These are phyloP conservation scores for Heliopora coerulea DNA, from an alignment of 92 coral and sea anemone species.

Conservation along the genomic window DNA sequence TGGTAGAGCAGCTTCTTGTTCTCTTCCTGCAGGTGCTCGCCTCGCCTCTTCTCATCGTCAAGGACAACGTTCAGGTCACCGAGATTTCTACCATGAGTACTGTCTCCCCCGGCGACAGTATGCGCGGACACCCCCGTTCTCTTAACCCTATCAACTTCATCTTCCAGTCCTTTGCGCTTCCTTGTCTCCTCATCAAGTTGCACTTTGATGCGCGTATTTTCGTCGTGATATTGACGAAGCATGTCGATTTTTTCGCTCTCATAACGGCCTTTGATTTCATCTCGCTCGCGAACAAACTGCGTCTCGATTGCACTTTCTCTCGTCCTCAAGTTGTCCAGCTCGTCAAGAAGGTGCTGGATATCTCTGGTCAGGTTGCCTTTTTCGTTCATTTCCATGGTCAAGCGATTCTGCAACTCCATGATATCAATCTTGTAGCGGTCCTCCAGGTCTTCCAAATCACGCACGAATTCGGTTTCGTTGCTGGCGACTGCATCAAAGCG, in stretches of 20 bases:
- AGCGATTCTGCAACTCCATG: conserved; percentile 30
- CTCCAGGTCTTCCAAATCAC: conserved; percentile 27
- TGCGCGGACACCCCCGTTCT: background rate
- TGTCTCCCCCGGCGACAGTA: background rate
- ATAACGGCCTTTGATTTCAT: conserved; percentile 36
- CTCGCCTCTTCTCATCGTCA: conserved; percentile 60
- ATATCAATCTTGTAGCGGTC: conserved; percentile 32
- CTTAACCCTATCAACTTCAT: conserved; percentile 13
- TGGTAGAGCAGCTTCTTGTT: conserved; percentile 76
- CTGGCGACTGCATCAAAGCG: conserved; percentile 10
- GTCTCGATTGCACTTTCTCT: conserved; percentile 27
- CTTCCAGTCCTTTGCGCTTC: conserved; percentile 20
- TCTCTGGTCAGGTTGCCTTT: conserved; percentile 19
- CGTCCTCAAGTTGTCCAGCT: conserved; percentile 27
- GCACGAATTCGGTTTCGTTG: conserved; percentile 17
- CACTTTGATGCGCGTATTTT: conserved; percentile 11
- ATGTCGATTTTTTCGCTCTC: conserved; percentile 26
- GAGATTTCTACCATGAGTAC: background rate
- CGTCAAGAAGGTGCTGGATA: conserved; percentile 32
- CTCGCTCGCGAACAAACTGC: conserved; percentile 28
- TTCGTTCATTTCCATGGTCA: conserved; percentile 21
- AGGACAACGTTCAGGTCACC: conserved; percentile 35
- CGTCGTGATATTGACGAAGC: conserved; percentile 40
- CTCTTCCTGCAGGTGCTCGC: conserved; percentile 71
- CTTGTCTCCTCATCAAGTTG: conserved; percentile 24